Conservation (phyloP, 2,113 vertebrate species). For the Elephas maximus region DNA sequence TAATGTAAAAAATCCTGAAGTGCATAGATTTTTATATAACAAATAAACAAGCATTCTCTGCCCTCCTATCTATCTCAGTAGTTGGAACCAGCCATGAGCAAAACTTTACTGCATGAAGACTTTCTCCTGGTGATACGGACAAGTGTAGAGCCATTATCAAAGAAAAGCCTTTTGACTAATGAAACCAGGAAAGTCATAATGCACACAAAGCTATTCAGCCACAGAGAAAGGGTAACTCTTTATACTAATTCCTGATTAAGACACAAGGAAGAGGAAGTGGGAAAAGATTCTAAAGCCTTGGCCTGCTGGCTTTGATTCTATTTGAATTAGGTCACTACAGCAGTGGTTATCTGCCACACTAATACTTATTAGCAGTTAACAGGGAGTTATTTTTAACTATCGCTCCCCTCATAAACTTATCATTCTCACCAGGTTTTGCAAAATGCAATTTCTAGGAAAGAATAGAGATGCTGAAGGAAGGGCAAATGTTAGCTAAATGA, state of each 20-base stretch:
- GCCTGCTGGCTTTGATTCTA: constrained; percentile 43
- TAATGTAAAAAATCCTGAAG: not conserved
- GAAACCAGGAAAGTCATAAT: not conserved
- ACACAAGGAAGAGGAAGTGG: constrained; percentile 14
- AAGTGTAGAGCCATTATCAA: not conserved
- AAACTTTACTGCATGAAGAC: constrained; percentile 8
- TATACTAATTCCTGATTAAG: constrained; percentile 69
- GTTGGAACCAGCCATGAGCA: not conserved
- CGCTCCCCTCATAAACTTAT: constrained; percentile 58
- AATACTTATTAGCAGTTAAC: constrained; percentile 73
- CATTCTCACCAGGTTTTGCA: constrained; percentile 64
- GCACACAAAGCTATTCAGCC: not conserved
- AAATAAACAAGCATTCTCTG: constrained; percentile 24
- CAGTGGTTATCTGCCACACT: not conserved
- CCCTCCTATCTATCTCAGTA: not conserved
- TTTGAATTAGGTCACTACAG: constrained; percentile 55
- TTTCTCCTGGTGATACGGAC: constrained; percentile 1
- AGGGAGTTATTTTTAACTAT: constrained; percentile 77
- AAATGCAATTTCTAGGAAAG: constrained; percentile 64
- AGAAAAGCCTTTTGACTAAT: constrained; percentile 52
- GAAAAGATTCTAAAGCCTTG: constrained; percentile 46
- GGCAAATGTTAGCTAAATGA: constrained; percentile 69
- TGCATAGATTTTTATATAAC: not conserved
- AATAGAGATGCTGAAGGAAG: constrained; percentile 46
- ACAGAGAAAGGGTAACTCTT: not conserved